Evolutionary conservation across 2,797 vertebrate species (phyloP).

Genomic region (Anguilla obscura): DNA sequence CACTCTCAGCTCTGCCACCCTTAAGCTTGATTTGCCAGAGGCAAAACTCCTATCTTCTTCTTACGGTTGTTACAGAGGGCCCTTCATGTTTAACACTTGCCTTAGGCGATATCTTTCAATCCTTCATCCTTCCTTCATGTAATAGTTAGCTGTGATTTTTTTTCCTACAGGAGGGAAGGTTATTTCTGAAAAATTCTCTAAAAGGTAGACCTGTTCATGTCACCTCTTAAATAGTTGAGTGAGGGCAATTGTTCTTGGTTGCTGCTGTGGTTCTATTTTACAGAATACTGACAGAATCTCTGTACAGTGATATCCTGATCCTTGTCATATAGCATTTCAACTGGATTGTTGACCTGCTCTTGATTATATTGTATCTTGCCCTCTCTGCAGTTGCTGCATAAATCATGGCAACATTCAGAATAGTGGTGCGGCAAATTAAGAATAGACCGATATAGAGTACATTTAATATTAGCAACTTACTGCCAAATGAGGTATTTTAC

Average conservation of each 20-base stretch:
- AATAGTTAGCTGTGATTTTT: not conserved
- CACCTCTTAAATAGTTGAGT: not conserved
- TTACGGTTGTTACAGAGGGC: not conserved
- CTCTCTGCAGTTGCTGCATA: not conserved
- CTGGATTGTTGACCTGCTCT: not conserved
- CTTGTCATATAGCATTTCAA: not conserved
- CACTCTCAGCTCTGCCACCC: not conserved
- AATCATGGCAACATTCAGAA: not conserved
- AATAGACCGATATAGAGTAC: not conserved
- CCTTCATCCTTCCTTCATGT: not conserved
- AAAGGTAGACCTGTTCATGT: not conserved
- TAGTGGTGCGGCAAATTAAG: not conserved
- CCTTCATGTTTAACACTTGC: not conserved
- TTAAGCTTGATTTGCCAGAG: constrained; percentile 7
- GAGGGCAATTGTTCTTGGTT: not conserved
- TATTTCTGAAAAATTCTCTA: not conserved
- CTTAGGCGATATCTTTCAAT: not conserved
- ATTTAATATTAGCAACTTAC: not conserved
- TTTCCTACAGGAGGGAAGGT: not conserved
- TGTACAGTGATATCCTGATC: not conserved
- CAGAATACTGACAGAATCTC: not conserved
- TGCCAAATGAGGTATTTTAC: not conserved
- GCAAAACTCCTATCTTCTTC: not conserved
- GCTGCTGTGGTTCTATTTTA: not conserved
- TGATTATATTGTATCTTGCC: not conserved